Conservation (phyloP, 30 jellyfish, hydroid and myxozoan species). For the Hydractinia echinata region DNA sequence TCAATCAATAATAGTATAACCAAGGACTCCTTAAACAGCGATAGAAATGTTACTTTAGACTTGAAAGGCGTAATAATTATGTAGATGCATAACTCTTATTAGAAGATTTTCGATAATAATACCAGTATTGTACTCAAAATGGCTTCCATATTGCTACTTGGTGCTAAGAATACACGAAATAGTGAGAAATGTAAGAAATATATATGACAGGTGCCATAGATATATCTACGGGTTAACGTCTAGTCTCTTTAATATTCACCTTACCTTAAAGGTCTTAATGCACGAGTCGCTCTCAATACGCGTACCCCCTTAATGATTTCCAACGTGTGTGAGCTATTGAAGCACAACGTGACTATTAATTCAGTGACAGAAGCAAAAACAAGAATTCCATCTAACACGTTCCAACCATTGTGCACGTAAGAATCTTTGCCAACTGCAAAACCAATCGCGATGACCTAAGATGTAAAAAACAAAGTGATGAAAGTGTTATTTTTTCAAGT, state of each 20-base stretch:
- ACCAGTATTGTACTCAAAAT: too few species aligned
- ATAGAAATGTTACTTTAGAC: too few species aligned
- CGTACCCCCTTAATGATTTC: slow-evolving; percentile 66
- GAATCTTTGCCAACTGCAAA: slow-evolving; percentile 60
- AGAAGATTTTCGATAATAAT: too few species aligned
- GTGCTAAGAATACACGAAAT: too few species aligned
- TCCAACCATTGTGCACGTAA: slow-evolving; percentile 79
- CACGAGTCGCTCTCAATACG: slow-evolving; percentile 74
- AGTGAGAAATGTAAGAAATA: too few species aligned
- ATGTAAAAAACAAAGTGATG: background rate
- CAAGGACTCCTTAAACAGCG: background rate
- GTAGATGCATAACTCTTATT: too few species aligned
- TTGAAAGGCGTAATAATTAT: too few species aligned
- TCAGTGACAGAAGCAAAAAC: slow-evolving; percentile 72
- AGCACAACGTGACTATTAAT: slow-evolving; percentile 25
- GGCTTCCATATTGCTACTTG: too few species aligned
- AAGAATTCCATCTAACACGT: slow-evolving; percentile 59
- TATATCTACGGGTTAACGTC: too few species aligned
- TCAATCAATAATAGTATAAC: background rate
- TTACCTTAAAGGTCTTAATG: slow-evolving; percentile 87
- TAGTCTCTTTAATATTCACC: background rate
- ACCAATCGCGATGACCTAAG: slow-evolving; percentile 76
- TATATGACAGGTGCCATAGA: too few species aligned
- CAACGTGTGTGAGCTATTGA: slow-evolving; percentile 14
- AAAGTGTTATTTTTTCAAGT: background rate